Evolutionary conservation across 2,113 vertebrate species (phyloP).

Genomic region (Lanius collurio): DNA sequence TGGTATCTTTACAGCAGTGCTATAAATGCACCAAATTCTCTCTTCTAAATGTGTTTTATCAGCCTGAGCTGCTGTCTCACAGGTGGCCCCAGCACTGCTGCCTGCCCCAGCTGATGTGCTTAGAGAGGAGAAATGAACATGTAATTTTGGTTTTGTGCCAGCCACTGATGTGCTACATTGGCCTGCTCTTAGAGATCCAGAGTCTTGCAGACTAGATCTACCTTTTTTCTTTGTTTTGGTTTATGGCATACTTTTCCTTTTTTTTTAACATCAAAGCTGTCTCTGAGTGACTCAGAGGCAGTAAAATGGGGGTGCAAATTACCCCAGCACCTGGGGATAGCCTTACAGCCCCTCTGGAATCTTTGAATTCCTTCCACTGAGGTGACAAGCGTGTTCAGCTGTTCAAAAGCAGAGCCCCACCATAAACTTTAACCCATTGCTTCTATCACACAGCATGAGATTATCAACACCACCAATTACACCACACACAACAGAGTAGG

Average conservation of each 20-base stretch:
- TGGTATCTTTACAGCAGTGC: background rate
- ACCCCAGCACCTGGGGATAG: background rate
- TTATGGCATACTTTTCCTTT: background rate
- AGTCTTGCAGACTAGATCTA: background rate
- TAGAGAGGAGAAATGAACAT: background rate
- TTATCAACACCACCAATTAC: background rate
- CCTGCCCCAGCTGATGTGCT: background rate
- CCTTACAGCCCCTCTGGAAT: background rate
- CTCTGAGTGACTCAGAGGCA: background rate
- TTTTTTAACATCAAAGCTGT: background rate
- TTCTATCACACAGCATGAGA: background rate
- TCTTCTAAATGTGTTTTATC: background rate
- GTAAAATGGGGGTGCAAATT: background rate
- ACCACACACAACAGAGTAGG: rapidly evolving
- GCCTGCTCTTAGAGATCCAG: background rate
- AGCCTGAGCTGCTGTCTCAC: background rate
- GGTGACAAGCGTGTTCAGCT: background rate
- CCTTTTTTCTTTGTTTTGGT: background rate
- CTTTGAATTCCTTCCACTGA: background rate
- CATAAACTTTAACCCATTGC: background rate
- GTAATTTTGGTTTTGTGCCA: background rate
- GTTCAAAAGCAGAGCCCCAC: background rate
- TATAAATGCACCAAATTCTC: background rate
- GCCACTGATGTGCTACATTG: background rate
- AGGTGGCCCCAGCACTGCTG: background rate